Evolutionary conservation across 2,113 vertebrate species (phyloP).

Genomic region (Platysteira castanea): DNA sequence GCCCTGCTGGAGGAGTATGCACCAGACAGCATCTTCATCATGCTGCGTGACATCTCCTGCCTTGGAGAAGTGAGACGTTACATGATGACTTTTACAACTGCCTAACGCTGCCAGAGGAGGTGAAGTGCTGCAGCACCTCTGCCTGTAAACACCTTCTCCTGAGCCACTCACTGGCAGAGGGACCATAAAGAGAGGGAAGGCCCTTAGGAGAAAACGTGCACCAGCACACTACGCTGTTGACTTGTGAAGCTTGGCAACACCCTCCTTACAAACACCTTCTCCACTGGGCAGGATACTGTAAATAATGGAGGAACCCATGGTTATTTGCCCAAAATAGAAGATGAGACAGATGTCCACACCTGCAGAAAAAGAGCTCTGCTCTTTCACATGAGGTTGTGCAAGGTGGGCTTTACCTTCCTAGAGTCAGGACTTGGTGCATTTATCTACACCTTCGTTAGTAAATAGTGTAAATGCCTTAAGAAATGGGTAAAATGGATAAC

Average conservation of each 20-base stretch:
- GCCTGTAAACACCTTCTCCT: slow-evolving; percentile 36
- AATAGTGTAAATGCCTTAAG: background rate
- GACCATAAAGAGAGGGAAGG: background rate
- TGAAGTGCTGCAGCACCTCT: slow-evolving; percentile 24
- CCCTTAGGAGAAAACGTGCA: background rate
- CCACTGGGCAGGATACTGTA: background rate
- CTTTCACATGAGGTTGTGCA: accelerated
- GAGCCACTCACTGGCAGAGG: background rate
- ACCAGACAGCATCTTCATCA: slow-evolving; percentile 55
- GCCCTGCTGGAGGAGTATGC: background rate
- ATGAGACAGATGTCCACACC: background rate
- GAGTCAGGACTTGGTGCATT: background rate
- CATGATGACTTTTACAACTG: slow-evolving; percentile 52
- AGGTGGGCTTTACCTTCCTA: background rate
- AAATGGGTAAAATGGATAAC: background rate
- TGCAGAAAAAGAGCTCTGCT: background rate
- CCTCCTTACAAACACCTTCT: background rate
- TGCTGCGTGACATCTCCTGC: slow-evolving; percentile 7
- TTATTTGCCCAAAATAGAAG: background rate
- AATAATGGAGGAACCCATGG: background rate
- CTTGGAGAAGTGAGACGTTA: background rate
- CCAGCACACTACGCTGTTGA: background rate
- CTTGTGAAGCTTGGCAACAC: slow-evolving; percentile 17
- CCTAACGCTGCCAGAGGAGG: background rate
- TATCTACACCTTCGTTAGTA: background rate